A percentile compares a stretch with the other conserved stretches of the same genome.
These are phyloP conservation scores for Hydrophis major DNA, from an alignment of 2,797 vertebrate species.

Conservation along the genomic window DNA sequence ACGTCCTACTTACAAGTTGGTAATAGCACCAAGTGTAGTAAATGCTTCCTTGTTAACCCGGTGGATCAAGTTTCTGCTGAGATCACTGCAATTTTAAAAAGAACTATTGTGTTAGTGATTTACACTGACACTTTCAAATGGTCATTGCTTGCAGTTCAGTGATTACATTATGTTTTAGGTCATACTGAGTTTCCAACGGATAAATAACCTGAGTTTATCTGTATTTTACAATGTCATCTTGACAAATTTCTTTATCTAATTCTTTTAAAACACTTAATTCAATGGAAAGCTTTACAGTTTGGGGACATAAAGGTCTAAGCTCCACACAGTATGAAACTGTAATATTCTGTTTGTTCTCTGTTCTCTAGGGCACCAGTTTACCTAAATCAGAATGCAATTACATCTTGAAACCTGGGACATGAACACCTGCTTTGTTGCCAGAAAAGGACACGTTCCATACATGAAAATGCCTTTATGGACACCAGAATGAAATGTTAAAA, in stretches of 20 bases:
- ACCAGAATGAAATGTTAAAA: not conserved
- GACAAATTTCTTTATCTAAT: conserved; percentile 17
- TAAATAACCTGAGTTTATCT: conserved; percentile 2
- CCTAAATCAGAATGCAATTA: not conserved
- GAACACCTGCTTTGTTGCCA: not conserved
- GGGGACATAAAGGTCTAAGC: not conserved
- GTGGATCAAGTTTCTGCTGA: conserved; percentile 89
- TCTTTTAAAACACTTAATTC: not conserved
- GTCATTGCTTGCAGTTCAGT: conserved; percentile 1
- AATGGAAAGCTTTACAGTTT: not conserved
- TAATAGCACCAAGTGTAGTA: conserved; percentile 80
- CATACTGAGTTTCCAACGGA: conserved; percentile 15
- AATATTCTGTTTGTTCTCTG: not conserved
- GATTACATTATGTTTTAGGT: conserved; percentile 27
- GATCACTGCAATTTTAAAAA: conserved; percentile 79
- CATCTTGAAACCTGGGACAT: not conserved
- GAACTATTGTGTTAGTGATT: conserved; percentile 32
- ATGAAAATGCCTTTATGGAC: not conserved
- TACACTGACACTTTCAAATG: conserved; percentile 30
- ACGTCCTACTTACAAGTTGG: conserved; percentile 88
- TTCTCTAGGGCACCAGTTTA: not conserved
- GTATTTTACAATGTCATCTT: conserved; percentile 20
- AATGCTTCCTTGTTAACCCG: conserved; percentile 89
- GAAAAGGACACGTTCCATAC: not conserved
- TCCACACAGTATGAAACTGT: not conserved